phyloP scores from a whole-genome alignment of 2,888 invertebrate species.

The Salpingus planirostris region DNA sequence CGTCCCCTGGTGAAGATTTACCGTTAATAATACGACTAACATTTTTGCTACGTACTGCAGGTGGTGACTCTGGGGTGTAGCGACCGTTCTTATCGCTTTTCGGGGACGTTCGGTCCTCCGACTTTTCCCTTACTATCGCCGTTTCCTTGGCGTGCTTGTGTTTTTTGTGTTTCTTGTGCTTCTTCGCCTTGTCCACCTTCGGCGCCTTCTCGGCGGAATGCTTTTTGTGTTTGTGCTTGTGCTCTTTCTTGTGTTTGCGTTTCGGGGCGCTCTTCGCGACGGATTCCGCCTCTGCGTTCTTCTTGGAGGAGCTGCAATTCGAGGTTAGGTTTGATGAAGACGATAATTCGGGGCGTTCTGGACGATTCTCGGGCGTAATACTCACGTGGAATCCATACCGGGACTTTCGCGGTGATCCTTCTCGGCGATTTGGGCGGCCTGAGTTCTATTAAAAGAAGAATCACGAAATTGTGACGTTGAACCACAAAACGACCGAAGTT shows the following conservation, averaged over 20 bases:
- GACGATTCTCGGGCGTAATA: too few species aligned
- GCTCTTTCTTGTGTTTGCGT: conserved; percentile 60
- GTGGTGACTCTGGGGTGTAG: conserved; percentile 37
- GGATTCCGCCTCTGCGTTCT: too few species aligned
- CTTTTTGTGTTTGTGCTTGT: conserved; percentile 49
- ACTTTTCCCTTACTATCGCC: conserved; percentile 15
- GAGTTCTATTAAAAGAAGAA: too few species aligned
- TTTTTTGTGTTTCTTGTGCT: conserved; percentile 58
- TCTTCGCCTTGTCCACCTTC: conserved; percentile 51
- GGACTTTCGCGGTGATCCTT: too few species aligned
- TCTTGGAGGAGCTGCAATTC: too few species aligned
- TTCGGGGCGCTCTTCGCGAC: too few species aligned
- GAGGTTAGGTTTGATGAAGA: too few species aligned
- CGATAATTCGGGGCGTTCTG: too few species aligned
- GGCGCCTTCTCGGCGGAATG: conserved; percentile 44
- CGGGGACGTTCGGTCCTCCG: not conserved
- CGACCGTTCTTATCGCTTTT: conserved; percentile 32
- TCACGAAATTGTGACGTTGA: too few species aligned
- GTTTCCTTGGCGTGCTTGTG: conserved; percentile 45
- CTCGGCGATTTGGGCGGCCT: too few species aligned
- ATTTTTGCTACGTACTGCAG: conserved; percentile 24
- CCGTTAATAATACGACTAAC: conserved; percentile 31
- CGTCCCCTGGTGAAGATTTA: conserved; percentile 30
- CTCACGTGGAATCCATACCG: too few species aligned
- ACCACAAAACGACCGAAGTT: too few species aligned